Percentiles rank a stretch among this genome's conserved stretches.
Evolutionary conservation across 2,113 vertebrate genomes (phyloP).

Genomic region (Leptocoma aspasia): DNA sequence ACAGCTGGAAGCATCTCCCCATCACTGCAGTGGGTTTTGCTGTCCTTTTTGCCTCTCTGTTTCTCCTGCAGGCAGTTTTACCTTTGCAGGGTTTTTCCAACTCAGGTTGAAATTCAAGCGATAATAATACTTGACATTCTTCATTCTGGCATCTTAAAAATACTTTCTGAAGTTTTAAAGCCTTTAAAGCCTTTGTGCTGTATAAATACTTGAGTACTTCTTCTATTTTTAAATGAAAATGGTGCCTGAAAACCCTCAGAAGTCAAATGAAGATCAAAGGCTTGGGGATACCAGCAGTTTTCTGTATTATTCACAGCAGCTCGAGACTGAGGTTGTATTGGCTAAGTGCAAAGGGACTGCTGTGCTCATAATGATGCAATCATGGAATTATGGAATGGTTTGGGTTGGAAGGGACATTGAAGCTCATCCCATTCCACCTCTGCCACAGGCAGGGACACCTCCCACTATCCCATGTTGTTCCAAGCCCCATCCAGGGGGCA

Average conservation of each 20-base stretch:
- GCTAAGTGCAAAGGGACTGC: background rate
- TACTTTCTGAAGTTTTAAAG: background rate
- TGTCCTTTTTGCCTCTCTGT: background rate
- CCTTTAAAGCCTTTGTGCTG: background rate
- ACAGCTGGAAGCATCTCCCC: background rate
- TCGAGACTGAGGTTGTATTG: background rate
- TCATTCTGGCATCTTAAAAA: background rate
- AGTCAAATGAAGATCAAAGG: conserved; percentile 1
- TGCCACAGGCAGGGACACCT: background rate
- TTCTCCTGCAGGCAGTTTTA: background rate
- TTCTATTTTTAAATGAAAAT: conserved; percentile 7
- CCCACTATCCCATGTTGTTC: rapidly evolving
- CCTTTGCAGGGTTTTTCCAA: background rate
- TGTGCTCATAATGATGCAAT: background rate
- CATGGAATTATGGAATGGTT: background rate
- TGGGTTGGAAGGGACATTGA: background rate
- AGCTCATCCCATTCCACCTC: background rate
- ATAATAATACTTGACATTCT: background rate
- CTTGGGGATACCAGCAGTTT: background rate
- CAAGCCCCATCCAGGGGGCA: background rate
- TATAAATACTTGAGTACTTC: background rate
- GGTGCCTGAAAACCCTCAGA: conserved; percentile 1
- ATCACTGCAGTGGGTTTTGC: background rate
- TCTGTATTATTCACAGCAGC: background rate
- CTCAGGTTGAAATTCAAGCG: background rate